These are phyloP conservation scores for Alcis repandata DNA, from an alignment of 2,888 invertebrate genomes.

Conservation along the genomic window DNA sequence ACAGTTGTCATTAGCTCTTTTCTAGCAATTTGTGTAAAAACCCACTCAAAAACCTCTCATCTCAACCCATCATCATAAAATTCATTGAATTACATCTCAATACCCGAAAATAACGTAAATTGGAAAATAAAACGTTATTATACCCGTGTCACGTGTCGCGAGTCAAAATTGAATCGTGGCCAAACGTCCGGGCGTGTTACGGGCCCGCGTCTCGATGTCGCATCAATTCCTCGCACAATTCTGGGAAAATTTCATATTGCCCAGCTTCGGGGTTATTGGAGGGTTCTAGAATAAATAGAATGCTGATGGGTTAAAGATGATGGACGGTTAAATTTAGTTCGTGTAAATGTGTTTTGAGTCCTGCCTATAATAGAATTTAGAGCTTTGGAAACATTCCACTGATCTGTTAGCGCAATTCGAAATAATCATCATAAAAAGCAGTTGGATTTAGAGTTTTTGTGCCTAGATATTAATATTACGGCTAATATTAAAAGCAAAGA, in stretches of 20 bases:
- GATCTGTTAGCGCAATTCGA: too few relatives aligned
- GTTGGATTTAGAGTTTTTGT: too few relatives aligned
- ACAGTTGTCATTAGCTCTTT: too few relatives aligned
- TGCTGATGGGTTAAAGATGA: slow-evolving; percentile 25
- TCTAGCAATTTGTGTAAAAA: neutral
- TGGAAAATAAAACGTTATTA: slow-evolving; percentile 42
- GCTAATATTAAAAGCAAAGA: too few relatives aligned
- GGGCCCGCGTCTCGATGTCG: slow-evolving; percentile 56
- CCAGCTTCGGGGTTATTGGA: slow-evolving; percentile 26
- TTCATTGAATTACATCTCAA: slow-evolving; percentile 29
- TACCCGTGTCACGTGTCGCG: slow-evolving; percentile 53
- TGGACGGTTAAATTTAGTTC: neutral
- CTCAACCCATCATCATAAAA: slow-evolving; percentile 26
- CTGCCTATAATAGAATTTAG: neutral
- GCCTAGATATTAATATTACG: too few relatives aligned
- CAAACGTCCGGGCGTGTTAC: slow-evolving; percentile 64
- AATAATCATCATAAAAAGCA: too few relatives aligned
- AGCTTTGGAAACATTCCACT: neutral
- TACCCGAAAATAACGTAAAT: slow-evolving; percentile 36
- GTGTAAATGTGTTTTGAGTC: neutral
- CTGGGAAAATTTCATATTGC: slow-evolving; percentile 60
- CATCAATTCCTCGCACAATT: slow-evolving; percentile 57
- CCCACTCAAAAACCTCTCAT: neutral
- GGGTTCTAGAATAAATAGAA: slow-evolving; percentile 15
- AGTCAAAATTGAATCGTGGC: slow-evolving; percentile 69